Conservation (phyloP, 2,113 vertebrate species). For the Apteryx mantelli region DNA sequence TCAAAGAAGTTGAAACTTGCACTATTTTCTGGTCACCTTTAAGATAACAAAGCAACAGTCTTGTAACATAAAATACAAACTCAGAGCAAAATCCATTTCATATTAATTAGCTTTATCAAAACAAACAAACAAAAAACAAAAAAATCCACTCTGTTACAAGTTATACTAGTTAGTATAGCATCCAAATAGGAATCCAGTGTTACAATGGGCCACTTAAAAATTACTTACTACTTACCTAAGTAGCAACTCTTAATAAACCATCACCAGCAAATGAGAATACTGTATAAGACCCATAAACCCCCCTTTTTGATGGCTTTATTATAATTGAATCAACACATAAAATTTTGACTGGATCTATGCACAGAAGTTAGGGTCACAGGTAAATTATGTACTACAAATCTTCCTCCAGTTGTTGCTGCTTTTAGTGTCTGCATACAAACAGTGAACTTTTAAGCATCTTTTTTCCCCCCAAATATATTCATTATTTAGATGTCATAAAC, state of each 20-base stretch:
- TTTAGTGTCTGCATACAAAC: not conserved
- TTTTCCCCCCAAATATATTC: not conserved
- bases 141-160: not conserved
- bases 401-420: not conserved
- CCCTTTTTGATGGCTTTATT: not conserved
- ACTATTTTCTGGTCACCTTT: not conserved
- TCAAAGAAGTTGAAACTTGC: not conserved
- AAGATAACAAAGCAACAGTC: not conserved
- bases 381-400: not conserved
- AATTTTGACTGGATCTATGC: not conserved
- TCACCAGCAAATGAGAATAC: not conserved
- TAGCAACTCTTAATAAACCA: not conserved
- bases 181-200: not conserved
- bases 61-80: not conserved
- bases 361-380: not conserved
- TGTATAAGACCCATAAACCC: not conserved
- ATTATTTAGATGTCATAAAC: not conserved
- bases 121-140: not conserved
- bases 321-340: not conserved
- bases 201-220: not conserved
- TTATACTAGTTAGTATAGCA: not conserved
- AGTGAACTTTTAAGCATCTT: not conserved
- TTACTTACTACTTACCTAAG: not conserved
- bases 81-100: not conserved
- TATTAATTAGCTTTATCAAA: not conserved